phyloP scores from a whole-genome alignment of 2,113 vertebrate species.

The Sylvicapra grimmia region DNA sequence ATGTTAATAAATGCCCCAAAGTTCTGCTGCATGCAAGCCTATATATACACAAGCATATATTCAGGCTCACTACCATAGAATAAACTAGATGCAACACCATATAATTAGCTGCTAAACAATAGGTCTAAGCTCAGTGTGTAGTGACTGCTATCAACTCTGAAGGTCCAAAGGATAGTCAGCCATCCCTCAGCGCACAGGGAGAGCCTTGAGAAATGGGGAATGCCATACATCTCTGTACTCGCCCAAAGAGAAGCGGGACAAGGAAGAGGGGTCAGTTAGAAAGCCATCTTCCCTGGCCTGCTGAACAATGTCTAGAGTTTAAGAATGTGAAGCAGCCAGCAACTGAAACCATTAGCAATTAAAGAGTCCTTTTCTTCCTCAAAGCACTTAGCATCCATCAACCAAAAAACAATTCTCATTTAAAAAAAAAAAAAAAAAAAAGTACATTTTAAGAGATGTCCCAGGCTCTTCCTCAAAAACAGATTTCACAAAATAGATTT shows the following conservation, averaged over 20 bases:
- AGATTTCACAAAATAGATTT: not conserved
- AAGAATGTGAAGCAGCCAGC: not conserved
- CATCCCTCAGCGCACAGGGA: accelerated
- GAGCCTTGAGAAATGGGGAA: not conserved
- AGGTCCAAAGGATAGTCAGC: not conserved
- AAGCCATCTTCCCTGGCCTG: not conserved
- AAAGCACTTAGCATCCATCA: constrained; percentile 35
- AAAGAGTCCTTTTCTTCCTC: not conserved
- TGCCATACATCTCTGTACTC: not conserved
- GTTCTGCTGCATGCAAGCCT: not conserved
- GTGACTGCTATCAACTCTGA: not conserved
- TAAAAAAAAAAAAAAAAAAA: not conserved
- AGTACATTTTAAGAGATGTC: constrained; percentile 18
- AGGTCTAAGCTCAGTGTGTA: not conserved
- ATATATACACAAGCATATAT: not conserved
- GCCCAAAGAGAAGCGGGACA: not conserved
- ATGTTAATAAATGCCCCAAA: not conserved
- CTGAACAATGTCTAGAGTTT: not conserved
- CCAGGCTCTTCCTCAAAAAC: not conserved
- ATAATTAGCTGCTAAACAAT: not conserved
- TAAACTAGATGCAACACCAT: not conserved
- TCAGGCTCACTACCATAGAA: not conserved
- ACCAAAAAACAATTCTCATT: constrained; percentile 19
- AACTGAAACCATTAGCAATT: not conserved
- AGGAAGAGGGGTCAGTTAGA: not conserved